These are phyloP conservation scores for Aculops lycopersici DNA, from an alignment of 1,140 invertebrate species.

Conservation along the genomic window DNA sequence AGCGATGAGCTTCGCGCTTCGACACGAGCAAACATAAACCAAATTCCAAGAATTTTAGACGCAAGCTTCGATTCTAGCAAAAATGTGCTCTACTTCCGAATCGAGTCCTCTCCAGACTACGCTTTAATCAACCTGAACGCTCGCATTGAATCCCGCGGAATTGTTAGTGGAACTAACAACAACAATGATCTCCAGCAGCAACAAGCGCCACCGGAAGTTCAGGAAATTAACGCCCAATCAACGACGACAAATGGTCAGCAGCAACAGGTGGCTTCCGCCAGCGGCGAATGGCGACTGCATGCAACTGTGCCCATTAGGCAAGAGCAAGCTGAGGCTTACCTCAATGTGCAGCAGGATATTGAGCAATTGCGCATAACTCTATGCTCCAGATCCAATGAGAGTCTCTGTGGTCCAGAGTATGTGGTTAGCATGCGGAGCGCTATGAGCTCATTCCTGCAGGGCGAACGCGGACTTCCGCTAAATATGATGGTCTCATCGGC, in stretches of 20 bases:
- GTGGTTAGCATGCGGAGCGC: background rate
- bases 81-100: constrained; percentile 34
- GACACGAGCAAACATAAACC: constrained; percentile 14
- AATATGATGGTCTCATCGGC: background rate
- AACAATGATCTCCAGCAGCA: too few relatives aligned
- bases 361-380: too few relatives aligned
- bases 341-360: too few relatives aligned
- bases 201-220: too few relatives aligned
- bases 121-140: constrained; percentile 29
- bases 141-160: constrained; percentile 15
- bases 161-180: too few relatives aligned
- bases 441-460: background rate
- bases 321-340: too few relatives aligned
- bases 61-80: constrained; percentile 22
- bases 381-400: background rate
- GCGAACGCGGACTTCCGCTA: background rate
- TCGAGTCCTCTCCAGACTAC: constrained; percentile 19
- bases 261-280: too few relatives aligned
- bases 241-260: too few relatives aligned
- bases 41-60: constrained; percentile 31
- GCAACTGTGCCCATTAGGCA: too few relatives aligned
- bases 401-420: background rate
- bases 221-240: too few relatives aligned
- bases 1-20: constrained; percentile 10
- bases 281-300: too few relatives aligned